Evolutionary conservation across 1,140 invertebrate genomes (phyloP), one percentile per base, ranked within the genome.

Genomic region (Lucilia sericata): DNA sequence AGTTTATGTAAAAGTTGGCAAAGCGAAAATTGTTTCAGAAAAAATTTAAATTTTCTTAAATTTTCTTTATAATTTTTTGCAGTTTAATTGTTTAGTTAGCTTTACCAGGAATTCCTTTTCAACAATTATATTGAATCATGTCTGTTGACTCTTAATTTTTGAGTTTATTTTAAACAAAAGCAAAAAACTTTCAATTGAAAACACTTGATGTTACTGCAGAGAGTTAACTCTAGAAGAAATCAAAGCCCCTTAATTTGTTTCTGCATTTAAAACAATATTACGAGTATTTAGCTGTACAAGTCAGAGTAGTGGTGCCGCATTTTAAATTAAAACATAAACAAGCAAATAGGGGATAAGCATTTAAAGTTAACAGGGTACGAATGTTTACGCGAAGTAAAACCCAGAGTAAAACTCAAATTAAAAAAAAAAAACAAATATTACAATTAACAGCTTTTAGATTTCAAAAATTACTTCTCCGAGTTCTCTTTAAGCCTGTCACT

Each of bases 141-240:
- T 55, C 13, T 55, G 51, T 55, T 55, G 51, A 55, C 12, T 55
- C 17, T 17, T 17, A 55, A 42, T 42, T 42, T 42, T 5, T 76
- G 74, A 42, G 10, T 76, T 76, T 13, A 76, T 76, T 42, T 76
- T 76, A 36, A 36, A 36, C 3, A 42, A 42, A 42, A 8, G 8
- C 36, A 42, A 76, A 55, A 76, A 76, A 42, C 74, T 76, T 76
- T 76, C 74, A 76, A 76, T 76, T 76, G 74, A 42, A 76, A 36
- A 36, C 34, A 76, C 74, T 76, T 76, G n/a, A 76, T 30, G 30
- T 13, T 12, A 42, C 1, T n/a, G 42, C 5, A 42, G 42, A 42
- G 42, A 42, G 1, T 30, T 30, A 30, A 30, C 25, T 30, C 25
- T 2, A 36, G 13, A 75, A 34, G 13, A 36, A 75, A 75, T 75